These are phyloP conservation scores for Neoitamus cyanurus DNA, from an alignment of 2,888 invertebrate genomes.

Conservation along the genomic window DNA sequence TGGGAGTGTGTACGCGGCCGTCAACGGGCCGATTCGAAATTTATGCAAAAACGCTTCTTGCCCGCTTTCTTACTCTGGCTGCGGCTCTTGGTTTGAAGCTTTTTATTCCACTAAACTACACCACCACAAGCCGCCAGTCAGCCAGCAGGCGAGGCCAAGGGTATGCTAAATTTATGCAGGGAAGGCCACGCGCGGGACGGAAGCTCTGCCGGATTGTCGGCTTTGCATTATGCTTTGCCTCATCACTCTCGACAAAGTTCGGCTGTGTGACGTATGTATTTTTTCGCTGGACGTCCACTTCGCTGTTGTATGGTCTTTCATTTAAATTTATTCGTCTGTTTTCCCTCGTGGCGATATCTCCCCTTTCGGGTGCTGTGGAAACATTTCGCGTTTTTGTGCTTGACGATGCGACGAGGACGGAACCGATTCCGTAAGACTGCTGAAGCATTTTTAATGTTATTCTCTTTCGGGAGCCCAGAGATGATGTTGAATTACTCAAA, in stretches of 20 bases:
- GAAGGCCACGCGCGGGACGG: not conserved
- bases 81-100: not conserved
- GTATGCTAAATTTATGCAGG: conserved; percentile 39
- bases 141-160: conserved; percentile 4
- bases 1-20: not conserved
- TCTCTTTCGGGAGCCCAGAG: not conserved
- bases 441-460: not conserved
- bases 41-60: conserved; percentile 8
- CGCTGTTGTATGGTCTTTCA: not conserved
- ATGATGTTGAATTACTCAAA: not conserved
- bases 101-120: not conserved
- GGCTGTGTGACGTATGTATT: not conserved
- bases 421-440: not conserved
- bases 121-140: not conserved
- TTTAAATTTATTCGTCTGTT: not conserved
- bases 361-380: not conserved
- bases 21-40: not conserved
- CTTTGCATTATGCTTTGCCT: not conserved
- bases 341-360: not conserved
- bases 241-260: conserved; percentile 8
- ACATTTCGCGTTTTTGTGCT: not conserved
- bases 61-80: not conserved
- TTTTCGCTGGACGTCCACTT: not conserved
- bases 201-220: not conserved
- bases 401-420: not conserved